Evolutionary conservation across 1,140 invertebrate genomes (phyloP).

Genomic region (Eueides isabella): DNA sequence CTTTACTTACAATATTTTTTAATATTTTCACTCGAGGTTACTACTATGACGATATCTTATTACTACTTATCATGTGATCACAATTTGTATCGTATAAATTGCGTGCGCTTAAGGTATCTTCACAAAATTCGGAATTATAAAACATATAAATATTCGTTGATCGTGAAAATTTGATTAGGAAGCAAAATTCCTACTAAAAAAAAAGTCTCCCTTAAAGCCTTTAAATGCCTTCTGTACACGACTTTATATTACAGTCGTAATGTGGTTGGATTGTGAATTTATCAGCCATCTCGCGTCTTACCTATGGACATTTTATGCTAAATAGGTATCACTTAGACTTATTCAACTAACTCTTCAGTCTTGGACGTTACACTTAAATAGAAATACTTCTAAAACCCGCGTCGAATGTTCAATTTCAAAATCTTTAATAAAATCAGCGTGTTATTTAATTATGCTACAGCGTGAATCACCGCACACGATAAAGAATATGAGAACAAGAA

Average conservation of each 20-base stretch:
- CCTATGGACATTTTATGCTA: conserved; percentile 80
- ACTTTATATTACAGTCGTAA: conserved; percentile 24
- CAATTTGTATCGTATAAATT: conserved; percentile 55
- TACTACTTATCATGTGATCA: conserved; percentile 48
- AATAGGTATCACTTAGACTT: conserved; percentile 79
- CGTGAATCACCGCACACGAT: conserved; percentile 54
- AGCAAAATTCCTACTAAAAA: conserved; percentile 67
- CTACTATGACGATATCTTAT: conserved; percentile 34
- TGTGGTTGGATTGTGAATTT: conserved; percentile 46
- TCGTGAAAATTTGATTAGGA: conserved; percentile 73
- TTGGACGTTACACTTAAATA: conserved; percentile 81
- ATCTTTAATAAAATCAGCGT: conserved; percentile 57
- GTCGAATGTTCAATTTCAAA: conserved; percentile 68
- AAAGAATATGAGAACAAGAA: conserved; percentile 50
- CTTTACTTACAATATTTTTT: conserved; percentile 25
- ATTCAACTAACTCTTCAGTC: conserved; percentile 80
- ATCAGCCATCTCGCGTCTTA: conserved; percentile 61
- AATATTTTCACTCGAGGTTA: conserved; percentile 44
- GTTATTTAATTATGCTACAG: conserved; percentile 53
- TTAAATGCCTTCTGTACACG: conserved; percentile 47
- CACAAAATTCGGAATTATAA: conserved; percentile 57
- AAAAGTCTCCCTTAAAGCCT: conserved; percentile 51
- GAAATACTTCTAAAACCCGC: conserved; percentile 80
- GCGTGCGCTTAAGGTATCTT: conserved; percentile 51
- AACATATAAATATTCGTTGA: conserved; percentile 81